phyloP scores from a whole-genome alignment of 2,113 vertebrate species.

The Dromiciops gliroides region DNA sequence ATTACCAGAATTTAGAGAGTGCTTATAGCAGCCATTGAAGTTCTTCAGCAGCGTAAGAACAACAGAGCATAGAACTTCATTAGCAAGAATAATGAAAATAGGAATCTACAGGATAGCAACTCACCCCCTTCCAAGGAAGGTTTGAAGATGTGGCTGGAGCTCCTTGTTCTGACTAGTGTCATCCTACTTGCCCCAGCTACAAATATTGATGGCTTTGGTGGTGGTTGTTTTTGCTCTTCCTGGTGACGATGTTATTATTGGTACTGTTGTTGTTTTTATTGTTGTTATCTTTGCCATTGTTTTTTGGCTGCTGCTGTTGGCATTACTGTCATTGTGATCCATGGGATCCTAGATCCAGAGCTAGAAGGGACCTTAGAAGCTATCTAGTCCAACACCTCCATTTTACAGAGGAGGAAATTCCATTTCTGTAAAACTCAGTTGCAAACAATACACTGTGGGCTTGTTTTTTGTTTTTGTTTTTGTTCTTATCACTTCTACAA shows the following conservation, averaged over 20 bases:
- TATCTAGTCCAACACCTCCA: background rate
- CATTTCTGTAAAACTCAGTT: background rate
- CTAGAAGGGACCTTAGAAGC: background rate
- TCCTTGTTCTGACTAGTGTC: background rate
- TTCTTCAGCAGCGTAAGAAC: background rate
- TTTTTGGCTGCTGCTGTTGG: background rate
- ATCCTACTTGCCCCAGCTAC: background rate
- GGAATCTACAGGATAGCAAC: background rate
- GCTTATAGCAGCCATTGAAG: background rate
- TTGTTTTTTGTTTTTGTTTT: no score
- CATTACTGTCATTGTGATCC: background rate
- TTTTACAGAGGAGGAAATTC: background rate
- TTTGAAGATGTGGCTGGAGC: background rate
- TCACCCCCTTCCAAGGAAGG: background rate
- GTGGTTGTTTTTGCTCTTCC: background rate
- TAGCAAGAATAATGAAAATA: no score
- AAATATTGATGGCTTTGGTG: background rate
- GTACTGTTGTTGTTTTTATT: background rate
- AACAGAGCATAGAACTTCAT: background rate
- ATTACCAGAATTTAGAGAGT: background rate
- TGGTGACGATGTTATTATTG: background rate
- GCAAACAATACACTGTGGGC: background rate
- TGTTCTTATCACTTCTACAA: background rate
- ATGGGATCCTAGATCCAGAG: background rate
- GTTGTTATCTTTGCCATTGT: background rate